Conservation (phyloP, 1,140 invertebrate species). For the Triops longicaudatus region DNA sequence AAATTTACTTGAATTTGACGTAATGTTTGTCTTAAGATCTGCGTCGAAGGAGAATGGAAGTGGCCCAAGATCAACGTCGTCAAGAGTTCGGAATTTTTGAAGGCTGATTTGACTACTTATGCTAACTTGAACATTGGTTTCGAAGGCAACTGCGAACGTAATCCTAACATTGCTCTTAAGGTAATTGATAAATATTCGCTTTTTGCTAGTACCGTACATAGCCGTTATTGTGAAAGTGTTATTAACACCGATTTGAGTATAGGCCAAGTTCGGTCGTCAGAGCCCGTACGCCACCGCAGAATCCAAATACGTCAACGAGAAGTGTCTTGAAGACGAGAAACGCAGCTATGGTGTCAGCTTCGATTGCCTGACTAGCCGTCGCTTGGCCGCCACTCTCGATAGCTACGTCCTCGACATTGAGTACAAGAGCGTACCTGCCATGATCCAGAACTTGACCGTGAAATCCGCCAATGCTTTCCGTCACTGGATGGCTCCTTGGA, state of each 20-base stretch:
- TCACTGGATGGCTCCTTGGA: conserved; percentile 23
- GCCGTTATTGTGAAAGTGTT: no score
- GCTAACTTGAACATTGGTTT: conserved; percentile 25
- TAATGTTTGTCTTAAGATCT: conserved; percentile 24
- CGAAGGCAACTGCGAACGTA: conserved; percentile 21
- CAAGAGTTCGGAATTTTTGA: conserved; percentile 21
- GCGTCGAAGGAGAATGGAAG: conserved; percentile 22
- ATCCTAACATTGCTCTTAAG: conserved; percentile 23
- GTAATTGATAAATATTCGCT: conserved; percentile 1
- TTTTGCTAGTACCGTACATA: neutral
- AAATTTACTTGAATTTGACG: neutral
- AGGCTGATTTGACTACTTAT: conserved; percentile 13
- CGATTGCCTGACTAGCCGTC: conserved; percentile 22
- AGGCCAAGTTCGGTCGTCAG: conserved; percentile 16
- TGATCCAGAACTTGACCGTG: conserved; percentile 21
- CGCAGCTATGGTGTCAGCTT: conserved; percentile 23
- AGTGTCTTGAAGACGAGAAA: conserved; percentile 23
- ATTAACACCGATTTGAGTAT: neutral
- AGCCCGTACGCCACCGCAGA: neutral
- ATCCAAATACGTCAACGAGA: neutral
- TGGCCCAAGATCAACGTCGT: conserved; percentile 17
- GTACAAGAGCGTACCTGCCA: conserved; percentile 23
- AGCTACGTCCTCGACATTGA: conserved; percentile 24
- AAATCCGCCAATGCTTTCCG: conserved; percentile 24
- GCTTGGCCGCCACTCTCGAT: conserved; percentile 22